Base-by-base conservation (phyloP, 2,888 invertebrate genomes). In the Metalampra italica region DNA sequence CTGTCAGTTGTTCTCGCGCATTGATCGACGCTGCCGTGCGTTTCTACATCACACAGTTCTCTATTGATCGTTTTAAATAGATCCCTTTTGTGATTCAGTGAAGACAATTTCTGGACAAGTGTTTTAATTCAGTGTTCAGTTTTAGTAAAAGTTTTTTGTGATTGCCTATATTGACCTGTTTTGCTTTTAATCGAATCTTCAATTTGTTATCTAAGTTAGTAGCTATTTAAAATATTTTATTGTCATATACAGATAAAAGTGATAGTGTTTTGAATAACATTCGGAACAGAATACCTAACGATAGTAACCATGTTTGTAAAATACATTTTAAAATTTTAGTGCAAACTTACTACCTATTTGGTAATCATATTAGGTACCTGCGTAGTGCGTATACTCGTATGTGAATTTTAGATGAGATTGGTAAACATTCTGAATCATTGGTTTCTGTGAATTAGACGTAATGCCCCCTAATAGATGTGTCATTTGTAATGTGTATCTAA, bases 1-100 rank as follows among this genome's bases (percentile, higher is more conserved):
- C 71, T 80, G 85, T 82, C 87, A 87, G 87, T 88, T 75, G 82
- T 75, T 77, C 75, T 76, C 71, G 74, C 65, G 78, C 79, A 82
- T 84, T 79, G 85, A 82, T 79, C 79, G 72, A 63, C 53, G 73
- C 52, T 50, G 68, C 64, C 62, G 67, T 62, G 60, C 55, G 60
- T 59, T 60, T 54, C 53, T 58, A 39, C 42, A 29, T 59, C 60
- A 54, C 15, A 41, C 56, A 44, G 46, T 60, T 62, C 51, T 51
- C 62, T 69, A 80, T 78, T 69, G 74, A 80, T 80, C 78, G 74
- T 67, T 71, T 68, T 59, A 65, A 64, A 69, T 72, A 68, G 64
- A 77, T 78, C 71, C 57, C 64, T 61, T 34, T 63, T 59, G 75
- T 73, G 75, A 68, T 68, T 66, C 63, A 57, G 69, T 75, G 69